These are phyloP conservation scores for Ophthalmolycus amberensis DNA, from an alignment of 2,113 vertebrate species.

Conservation along the genomic window DNA sequence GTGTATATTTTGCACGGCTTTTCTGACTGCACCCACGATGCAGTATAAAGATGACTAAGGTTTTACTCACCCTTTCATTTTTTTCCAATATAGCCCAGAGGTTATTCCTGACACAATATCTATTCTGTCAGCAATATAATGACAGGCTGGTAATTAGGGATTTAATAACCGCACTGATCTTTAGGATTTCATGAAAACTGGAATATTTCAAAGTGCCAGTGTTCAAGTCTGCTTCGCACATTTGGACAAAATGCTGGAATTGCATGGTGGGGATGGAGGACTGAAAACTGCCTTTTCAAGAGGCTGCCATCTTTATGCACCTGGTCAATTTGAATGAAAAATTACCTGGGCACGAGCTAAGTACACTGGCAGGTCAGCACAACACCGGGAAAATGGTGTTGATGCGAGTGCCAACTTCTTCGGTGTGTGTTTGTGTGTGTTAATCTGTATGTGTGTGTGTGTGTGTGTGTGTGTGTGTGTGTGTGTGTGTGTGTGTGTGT, in stretches of 20 bases:
- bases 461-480: constrained; percentile 50
- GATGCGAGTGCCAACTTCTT: constrained; percentile 67
- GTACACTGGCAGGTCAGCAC: constrained; percentile 77
- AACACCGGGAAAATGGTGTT: constrained; percentile 67
- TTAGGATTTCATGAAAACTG: constrained; percentile 12
- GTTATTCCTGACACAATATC: neutral
- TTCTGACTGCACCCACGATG: constrained; percentile 28
- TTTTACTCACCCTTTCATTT: neutral
- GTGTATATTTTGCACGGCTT: neutral
- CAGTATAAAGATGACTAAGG: constrained; percentile 16
- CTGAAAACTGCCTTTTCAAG: constrained; percentile 67
- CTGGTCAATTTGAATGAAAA: constrained; percentile 81
- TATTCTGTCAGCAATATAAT: constrained; percentile 22
- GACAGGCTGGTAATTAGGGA: neutral
- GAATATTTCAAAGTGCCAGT: constrained; percentile 29
- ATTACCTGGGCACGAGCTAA: constrained; percentile 75
- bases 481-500: too few species aligned
- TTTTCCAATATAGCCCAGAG: neutral
- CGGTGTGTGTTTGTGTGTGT: constrained; percentile 34
- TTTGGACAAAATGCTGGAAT: constrained; percentile 55
- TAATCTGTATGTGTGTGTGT: constrained; percentile 35
- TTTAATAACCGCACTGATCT: constrained; percentile 8
- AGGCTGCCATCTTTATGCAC: constrained; percentile 76
- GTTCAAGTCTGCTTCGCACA: constrained; percentile 45
- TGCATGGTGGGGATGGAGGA: constrained; percentile 45